A percentile compares a stretch with the other conserved stretches of the same genome.
These are phyloP conservation scores for Eriosoma lanigerum DNA, from an alignment of 1,140 invertebrate genomes.

Conservation along the genomic window DNA sequence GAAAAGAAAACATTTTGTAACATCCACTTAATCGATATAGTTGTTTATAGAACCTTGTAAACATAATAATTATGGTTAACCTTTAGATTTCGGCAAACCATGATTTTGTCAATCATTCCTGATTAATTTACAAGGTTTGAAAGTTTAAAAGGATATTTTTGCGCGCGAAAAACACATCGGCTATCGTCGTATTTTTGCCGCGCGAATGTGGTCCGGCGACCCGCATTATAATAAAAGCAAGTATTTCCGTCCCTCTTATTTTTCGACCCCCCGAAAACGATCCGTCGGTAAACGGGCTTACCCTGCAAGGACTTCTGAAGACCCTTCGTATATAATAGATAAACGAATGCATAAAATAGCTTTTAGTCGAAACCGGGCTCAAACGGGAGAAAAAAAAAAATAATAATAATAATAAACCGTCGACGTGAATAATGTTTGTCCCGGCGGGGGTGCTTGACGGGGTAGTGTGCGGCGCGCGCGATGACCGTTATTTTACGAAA, in stretches of 20 bases:
- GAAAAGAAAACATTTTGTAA: no score
- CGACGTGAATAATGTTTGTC: background rate
- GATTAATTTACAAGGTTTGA: no score
- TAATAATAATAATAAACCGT: background rate
- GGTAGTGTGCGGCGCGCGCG: background rate
- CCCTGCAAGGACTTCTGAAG: background rate
- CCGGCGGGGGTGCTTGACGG: background rate
- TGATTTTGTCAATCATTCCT: no score
- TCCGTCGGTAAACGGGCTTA: background rate
- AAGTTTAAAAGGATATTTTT: background rate
- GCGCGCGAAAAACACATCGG: background rate
- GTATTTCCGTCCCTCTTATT: background rate
- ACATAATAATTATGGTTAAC: no score
- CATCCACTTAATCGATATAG: no score
- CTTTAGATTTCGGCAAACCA: no score
- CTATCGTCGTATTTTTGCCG: background rate
- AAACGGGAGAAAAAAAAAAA: background rate
- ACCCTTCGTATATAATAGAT: background rate
- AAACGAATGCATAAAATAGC: background rate
- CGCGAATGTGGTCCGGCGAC: background rate
- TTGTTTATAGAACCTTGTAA: no score
- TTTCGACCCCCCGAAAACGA: background rate
- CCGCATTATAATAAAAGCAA: background rate
- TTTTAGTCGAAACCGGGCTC: no score
- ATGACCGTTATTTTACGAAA: constrained; percentile 32